A percentile compares a stretch with the other conserved stretches of the same genome.
These are phyloP conservation scores for Megaceryle maxima DNA, from an alignment of 2,113 vertebrate species.

Conservation along the genomic window DNA sequence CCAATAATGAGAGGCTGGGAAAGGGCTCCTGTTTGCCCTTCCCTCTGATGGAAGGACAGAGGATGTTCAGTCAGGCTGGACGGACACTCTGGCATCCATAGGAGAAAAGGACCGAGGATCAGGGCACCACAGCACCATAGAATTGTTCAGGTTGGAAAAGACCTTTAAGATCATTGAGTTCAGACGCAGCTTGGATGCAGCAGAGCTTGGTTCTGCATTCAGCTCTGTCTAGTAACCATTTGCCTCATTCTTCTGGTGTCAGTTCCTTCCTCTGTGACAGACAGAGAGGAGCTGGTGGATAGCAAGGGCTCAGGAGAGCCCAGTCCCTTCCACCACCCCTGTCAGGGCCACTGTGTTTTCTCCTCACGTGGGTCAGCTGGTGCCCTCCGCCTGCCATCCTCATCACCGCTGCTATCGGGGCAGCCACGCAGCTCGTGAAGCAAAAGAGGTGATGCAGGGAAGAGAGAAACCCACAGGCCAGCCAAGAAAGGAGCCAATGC, in stretches of 20 bases:
- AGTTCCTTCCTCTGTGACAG: not conserved
- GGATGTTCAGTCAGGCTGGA: not conserved
- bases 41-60: not conserved
- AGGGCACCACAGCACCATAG: not conserved
- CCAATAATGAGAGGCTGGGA: not conserved
- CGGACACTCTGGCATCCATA: rapidly evolving
- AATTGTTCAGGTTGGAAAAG: not conserved
- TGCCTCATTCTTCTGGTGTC: not conserved
- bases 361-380: rapidly evolving
- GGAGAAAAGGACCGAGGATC: not conserved
- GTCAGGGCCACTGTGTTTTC: not conserved
- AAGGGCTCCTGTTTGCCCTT: not conserved
- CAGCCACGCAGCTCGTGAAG: not conserved
- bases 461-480: not conserved
- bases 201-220: rapidly evolving
- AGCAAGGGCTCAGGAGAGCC: not conserved
- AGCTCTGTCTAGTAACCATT: not conserved
- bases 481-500: not conserved
- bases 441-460: not conserved
- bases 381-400: not conserved
- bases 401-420: rapidly evolving
- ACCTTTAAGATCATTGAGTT: not conserved
- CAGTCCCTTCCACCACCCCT: not conserved
- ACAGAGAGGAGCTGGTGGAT: not conserved
- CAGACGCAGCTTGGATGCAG: not conserved